These are phyloP conservation scores for Neelides folsomi DNA, from an alignment of 2,888 invertebrate genomes.

Conservation along the genomic window DNA sequence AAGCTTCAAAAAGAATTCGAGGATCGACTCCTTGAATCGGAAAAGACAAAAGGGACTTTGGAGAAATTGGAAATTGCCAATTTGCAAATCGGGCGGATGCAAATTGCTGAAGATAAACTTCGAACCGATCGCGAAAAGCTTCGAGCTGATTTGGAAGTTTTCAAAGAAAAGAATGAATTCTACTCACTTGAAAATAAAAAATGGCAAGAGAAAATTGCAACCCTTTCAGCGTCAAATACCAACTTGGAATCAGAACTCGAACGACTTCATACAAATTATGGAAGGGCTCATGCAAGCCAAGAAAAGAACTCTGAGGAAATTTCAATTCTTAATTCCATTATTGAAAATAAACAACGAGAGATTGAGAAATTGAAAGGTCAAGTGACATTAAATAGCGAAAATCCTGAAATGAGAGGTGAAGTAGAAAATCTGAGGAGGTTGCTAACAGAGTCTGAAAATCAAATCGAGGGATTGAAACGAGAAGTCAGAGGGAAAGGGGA, in stretches of 20 bases:
- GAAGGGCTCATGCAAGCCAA: slow-evolving; percentile 56
- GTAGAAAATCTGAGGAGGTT: slow-evolving; percentile 27
- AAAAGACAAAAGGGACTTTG: slow-evolving; percentile 67
- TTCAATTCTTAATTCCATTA: slow-evolving; percentile 2
- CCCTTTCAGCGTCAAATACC: slow-evolving; percentile 37
- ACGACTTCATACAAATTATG: slow-evolving; percentile 69
- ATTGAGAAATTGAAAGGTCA: slow-evolving; percentile 45
- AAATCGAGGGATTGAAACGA: slow-evolving; percentile 66
- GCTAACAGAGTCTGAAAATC: slow-evolving; percentile 57
- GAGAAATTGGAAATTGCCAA: slow-evolving; percentile 73
- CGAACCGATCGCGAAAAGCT: slow-evolving; percentile 41
- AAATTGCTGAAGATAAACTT: slow-evolving; percentile 81
- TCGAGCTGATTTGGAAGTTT: slow-evolving; percentile 21
- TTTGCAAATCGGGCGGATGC: slow-evolving; percentile 67
- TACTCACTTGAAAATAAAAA: slow-evolving; percentile 10
- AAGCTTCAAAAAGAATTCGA: neutral
- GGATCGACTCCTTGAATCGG: slow-evolving; percentile 48
- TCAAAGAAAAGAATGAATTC: slow-evolving; percentile 15
- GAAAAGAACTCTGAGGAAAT: slow-evolving; percentile 11
- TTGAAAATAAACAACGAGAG: slow-evolving; percentile 61
- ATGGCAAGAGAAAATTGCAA: slow-evolving; percentile 12
- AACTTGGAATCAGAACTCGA: slow-evolving; percentile 77
- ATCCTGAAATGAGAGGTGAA: slow-evolving; percentile 33
- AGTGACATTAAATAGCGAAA: slow-evolving; percentile 67
- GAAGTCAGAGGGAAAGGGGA: slow-evolving; percentile 39